Base-by-base conservation (phyloP, 2,888 invertebrate species). In the Scaeva pyrastri region DNA sequence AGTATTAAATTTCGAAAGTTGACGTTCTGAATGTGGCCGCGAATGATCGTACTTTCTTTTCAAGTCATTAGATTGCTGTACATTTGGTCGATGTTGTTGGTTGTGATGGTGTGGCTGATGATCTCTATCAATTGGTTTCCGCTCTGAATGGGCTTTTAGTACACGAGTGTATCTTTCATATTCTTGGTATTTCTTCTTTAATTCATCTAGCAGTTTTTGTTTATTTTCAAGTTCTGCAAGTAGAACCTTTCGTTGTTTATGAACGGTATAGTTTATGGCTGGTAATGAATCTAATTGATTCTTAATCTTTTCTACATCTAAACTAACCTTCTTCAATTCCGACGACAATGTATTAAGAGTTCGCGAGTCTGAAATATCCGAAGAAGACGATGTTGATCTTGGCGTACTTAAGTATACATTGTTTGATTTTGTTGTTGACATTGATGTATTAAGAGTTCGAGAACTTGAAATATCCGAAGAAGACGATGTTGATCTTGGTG, bases 61-160 rank as follows among this genome's bases (percentile, higher is more conserved):
- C 4, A 48, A 48, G 31, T 19, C 10, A 36, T 64, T 64, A 6
- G 16, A 12, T 7, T 31, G 23, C 11, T 36, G 36, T 2, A 12
- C 19, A 12, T 2, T 39, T 39, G 58, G 4, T 39, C 19, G 19
- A 6, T 58, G 36, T 11, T 58, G 43, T 4, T 43, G 62, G 1
- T 56, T n/a, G 10, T 31, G 31, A 11, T 56, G 58, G 4, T 21
- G 12, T 4, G 36, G 55, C 26, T 79, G 43, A 36, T 36, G 39
- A 1, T 43, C 23, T 16, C 21, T 66, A 7, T 66, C 58, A 23
- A 41, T 16, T 2, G 78, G 55, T 39, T 71, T 64, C 21, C 72
- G 71, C 19, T 85, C 84, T 8, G 84, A 85, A 11, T 75, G 21
- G 8, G 84, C 43, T 52, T 66, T 74, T 12, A 64, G 48, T 31